Evolutionary conservation across 2,888 invertebrate genomes (phyloP).

Genomic region (Camponotus fellah): DNA sequence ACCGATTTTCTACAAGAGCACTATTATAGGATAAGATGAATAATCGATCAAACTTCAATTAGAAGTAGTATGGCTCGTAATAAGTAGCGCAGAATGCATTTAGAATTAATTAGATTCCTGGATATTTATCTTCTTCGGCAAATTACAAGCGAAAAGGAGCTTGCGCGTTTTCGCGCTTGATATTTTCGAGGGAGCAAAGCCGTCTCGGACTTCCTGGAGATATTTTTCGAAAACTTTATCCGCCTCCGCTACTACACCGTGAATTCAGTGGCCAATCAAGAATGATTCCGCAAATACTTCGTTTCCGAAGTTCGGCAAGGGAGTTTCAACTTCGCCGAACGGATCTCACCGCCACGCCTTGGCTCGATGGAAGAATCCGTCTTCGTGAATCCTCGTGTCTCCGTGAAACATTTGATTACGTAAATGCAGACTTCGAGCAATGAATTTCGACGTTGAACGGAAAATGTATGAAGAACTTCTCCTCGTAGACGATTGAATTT

Average conservation of each 20-base stretch:
- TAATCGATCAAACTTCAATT: no score
- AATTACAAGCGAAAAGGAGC: constrained; percentile 10
- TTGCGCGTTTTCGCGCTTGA: constrained; percentile 21
- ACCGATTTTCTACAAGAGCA: no score
- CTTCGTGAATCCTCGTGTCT: constrained; percentile 36
- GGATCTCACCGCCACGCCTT: not conserved
- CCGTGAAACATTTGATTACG: constrained; percentile 43
- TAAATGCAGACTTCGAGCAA: constrained; percentile 29
- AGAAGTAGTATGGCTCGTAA: not conserved
- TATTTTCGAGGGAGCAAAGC: constrained; percentile 39
- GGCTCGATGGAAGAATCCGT: constrained; percentile 19
- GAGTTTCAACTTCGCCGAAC: constrained; percentile 30
- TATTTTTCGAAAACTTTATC: constrained; percentile 55
- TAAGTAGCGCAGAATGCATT: not conserved
- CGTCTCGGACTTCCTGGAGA: constrained; percentile 39
- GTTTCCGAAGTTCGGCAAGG: constrained; percentile 42
- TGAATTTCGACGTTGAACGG: not conserved
- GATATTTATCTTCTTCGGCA: constrained; percentile 5
- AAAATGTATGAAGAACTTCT: not conserved
- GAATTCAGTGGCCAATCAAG: constrained; percentile 55
- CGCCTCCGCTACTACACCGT: constrained; percentile 23
- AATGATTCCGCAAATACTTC: constrained; percentile 54
- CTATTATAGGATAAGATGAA: no score
- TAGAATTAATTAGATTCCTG: constrained; percentile 22
- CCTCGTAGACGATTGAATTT: not conserved